A percentile compares a stretch with the other conserved stretches of the same genome.
phyloP scores from a whole-genome alignment of 2,113 vertebrate genomes.

The Tylochromis polylepis region DNA sequence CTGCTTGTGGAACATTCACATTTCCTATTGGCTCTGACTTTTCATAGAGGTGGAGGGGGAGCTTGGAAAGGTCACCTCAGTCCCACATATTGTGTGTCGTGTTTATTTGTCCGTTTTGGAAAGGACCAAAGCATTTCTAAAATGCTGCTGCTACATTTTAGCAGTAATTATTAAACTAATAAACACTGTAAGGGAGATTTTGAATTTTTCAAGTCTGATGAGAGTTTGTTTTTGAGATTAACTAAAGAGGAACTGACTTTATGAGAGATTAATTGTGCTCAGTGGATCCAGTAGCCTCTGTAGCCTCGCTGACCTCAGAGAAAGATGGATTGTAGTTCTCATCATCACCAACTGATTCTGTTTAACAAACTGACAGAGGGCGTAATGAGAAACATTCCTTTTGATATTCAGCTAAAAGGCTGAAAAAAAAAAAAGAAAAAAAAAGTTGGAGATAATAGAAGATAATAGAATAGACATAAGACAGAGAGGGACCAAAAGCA shows the following conservation, averaged over 20 bases:
- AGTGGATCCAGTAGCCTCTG: neutral
- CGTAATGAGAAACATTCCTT: neutral
- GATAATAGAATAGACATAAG: neutral
- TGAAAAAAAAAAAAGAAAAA: neutral
- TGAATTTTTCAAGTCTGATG: neutral
- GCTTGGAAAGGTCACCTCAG: slow-evolving; percentile 5
- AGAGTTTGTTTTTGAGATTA: neutral
- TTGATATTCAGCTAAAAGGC: neutral
- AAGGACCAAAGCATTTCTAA: neutral
- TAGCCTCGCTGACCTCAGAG: neutral
- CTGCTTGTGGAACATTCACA: slow-evolving; percentile 44
- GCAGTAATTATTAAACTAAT: neutral
- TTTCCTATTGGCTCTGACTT: slow-evolving; percentile 46
- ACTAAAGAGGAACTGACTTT: neutral
- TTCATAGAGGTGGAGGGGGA: neutral
- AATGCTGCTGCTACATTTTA: neutral
- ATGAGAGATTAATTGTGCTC: slow-evolving; percentile 11
- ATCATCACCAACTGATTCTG: slow-evolving; percentile 18
- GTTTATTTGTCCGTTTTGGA: slow-evolving; percentile 43
- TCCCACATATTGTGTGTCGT: slow-evolving; percentile 34
- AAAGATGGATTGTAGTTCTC: slow-evolving; percentile 10
- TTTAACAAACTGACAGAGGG: neutral
- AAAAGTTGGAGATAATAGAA: neutral
- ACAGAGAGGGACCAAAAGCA: neutral
- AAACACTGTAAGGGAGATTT: neutral